Evolutionary conservation across 1,140 invertebrate genomes (phyloP).

Genomic region (Leptinotarsa undecemlineata): DNA sequence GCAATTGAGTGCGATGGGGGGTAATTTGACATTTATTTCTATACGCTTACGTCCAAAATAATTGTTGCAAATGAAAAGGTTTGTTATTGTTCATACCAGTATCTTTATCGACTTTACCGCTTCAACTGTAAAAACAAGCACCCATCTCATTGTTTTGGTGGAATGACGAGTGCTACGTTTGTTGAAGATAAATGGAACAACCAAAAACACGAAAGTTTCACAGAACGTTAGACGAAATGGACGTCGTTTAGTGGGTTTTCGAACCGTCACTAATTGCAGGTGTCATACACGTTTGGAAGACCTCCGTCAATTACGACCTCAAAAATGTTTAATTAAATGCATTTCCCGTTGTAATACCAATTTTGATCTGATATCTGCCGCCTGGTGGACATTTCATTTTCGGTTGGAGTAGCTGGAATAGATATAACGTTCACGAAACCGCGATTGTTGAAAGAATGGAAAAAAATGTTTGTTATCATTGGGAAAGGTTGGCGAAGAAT

Average conservation of each 20-base stretch:
- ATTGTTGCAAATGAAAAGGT: no score
- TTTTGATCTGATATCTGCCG: conserved; percentile 44
- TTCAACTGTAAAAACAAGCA: no score
- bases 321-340: conserved; percentile 50
- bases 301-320: conserved; percentile 40
- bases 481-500: no score
- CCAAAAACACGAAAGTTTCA: conserved; percentile 6
- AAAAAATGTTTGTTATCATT: no score
- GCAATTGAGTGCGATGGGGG: no score
- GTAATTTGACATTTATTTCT: no score
- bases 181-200: neutral
- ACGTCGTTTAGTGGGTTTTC: conserved; percentile 45
- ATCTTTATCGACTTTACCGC: no score
- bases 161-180: neutral
- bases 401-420: neutral
- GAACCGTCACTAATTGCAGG: conserved; percentile 50
- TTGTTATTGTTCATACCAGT: no score
- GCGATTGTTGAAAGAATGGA: no score
- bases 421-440: neutral
- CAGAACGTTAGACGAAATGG: neutral
- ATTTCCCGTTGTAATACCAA: conserved; percentile 46
- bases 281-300: conserved; percentile 41
- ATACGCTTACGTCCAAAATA: no score
- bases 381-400: neutral
- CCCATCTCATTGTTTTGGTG: no score